These are phyloP conservation scores for Pterostichus madidus DNA, from an alignment of 2,888 invertebrate species.

Conservation along the genomic window DNA sequence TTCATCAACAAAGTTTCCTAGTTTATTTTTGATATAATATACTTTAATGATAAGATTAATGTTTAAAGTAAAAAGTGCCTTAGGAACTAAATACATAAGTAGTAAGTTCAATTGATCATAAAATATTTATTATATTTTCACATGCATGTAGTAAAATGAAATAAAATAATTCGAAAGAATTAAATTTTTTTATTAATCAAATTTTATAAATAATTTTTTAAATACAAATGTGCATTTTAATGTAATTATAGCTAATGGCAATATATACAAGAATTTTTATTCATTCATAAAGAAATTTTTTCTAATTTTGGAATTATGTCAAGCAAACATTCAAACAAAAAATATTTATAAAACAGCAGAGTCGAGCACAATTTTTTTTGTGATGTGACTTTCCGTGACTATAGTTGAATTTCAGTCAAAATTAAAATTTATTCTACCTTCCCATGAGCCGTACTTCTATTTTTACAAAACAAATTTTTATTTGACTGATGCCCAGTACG, in stretches of 20 bases:
- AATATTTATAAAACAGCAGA: too few species aligned
- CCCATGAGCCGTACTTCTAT: too few species aligned
- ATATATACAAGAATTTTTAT: slow-evolving; percentile 11
- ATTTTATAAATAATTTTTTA: neutral
- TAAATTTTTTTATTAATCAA: neutral
- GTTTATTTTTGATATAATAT: slow-evolving; percentile 14
- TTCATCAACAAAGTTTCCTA: neutral
- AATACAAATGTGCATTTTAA: slow-evolving; percentile 6
- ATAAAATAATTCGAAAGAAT: neutral
- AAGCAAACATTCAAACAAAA: neutral
- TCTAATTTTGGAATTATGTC: neutral
- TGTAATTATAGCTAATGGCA: neutral
- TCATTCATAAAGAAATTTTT: neutral
- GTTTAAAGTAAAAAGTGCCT: neutral
- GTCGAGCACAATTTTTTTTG: too few species aligned
- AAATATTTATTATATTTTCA: too few species aligned
- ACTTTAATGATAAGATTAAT: too few species aligned
- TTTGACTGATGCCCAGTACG: too few species aligned
- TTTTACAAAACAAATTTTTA: too few species aligned
- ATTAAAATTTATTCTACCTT: too few species aligned
- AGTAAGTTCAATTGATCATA: neutral
- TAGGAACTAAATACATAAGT: neutral
- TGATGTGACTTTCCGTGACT: too few species aligned
- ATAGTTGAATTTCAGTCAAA: too few species aligned
- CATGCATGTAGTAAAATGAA: neutral